A percentile compares a stretch with the other conserved stretches of the same genome.
phyloP scores from a whole-genome alignment of 1,140 invertebrate species.

The Lineus longissimus region DNA sequence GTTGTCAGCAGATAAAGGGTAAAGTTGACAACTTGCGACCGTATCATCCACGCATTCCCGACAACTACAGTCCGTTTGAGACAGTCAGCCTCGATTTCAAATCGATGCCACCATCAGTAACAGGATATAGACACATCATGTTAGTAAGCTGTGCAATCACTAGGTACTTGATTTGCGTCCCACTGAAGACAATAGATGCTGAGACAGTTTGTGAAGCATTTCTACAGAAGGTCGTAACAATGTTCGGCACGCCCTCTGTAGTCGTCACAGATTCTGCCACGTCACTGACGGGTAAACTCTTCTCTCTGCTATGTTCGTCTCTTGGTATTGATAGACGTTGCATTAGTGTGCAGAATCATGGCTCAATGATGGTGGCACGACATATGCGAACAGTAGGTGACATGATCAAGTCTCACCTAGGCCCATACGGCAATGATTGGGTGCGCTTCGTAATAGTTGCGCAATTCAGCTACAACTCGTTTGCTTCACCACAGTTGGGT shows the following conservation, averaged over 20 bases:
- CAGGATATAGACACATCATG: background rate
- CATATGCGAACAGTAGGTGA: background rate
- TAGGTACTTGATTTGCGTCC: background rate
- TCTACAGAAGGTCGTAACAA: too few species aligned
- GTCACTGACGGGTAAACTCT: background rate
- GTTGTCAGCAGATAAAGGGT: too few species aligned
- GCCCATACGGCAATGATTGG: background rate
- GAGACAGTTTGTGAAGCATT: background rate
- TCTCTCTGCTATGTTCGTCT: background rate
- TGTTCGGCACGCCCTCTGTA: background rate
- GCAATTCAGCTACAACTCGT: background rate
- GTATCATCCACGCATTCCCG: background rate
- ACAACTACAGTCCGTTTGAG: background rate
- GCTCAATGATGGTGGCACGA: background rate
- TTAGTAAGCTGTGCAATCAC: background rate
- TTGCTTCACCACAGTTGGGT: background rate
- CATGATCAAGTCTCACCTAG: background rate
- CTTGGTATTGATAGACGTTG: background rate
- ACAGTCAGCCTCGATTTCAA: background rate
- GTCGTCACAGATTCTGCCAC: background rate
- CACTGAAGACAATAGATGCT: background rate
- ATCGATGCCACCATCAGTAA: background rate
- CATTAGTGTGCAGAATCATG: background rate
- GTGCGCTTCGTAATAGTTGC: background rate
- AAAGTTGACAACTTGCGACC: background rate